phyloP scores from a whole-genome alignment of 2,888 invertebrate species.

The Orchesellides sinensis region DNA sequence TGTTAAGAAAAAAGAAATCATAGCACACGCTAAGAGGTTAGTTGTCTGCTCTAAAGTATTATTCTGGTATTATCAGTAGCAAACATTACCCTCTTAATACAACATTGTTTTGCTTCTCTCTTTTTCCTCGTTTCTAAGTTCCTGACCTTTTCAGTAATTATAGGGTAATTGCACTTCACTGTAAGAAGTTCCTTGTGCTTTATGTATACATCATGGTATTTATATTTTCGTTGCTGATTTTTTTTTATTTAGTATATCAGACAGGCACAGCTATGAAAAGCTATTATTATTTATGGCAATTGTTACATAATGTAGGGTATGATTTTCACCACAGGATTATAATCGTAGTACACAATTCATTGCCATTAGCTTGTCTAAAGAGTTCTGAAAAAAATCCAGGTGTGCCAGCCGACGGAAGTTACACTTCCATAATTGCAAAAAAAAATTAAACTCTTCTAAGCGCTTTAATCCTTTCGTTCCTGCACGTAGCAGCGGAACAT shows the following conservation, averaged over 20 bases:
- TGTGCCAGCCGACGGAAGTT: too few species aligned
- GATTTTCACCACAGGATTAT: too few species aligned
- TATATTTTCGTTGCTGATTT: too few species aligned
- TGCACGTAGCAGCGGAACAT: neutral
- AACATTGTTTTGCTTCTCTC: conserved; percentile 16
- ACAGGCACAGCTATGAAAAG: too few species aligned
- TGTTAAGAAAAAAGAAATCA: neutral
- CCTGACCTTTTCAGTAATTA: conserved; percentile 22
- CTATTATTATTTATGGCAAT: too few species aligned
- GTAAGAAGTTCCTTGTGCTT: too few species aligned
- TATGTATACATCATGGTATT: too few species aligned
- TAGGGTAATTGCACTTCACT: conserved; percentile 18
- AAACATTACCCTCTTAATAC: neutral
- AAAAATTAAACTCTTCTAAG: neutral
- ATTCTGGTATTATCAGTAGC: neutral
- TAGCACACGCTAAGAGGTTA: neutral
- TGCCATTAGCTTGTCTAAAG: too few species aligned
- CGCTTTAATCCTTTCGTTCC: neutral
- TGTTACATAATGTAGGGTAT: too few species aligned
- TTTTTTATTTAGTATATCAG: too few species aligned
- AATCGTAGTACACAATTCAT: too few species aligned
- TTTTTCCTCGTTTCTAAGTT: neutral
- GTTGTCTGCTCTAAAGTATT: neutral
- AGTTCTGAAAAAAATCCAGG: too few species aligned
- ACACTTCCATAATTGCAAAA: neutral